A percentile compares a stretch with the other conserved stretches of the same genome.
These are phyloP conservation scores for Cinara cedri DNA, from an alignment of 2,888 invertebrate genomes.

Conservation along the genomic window DNA sequence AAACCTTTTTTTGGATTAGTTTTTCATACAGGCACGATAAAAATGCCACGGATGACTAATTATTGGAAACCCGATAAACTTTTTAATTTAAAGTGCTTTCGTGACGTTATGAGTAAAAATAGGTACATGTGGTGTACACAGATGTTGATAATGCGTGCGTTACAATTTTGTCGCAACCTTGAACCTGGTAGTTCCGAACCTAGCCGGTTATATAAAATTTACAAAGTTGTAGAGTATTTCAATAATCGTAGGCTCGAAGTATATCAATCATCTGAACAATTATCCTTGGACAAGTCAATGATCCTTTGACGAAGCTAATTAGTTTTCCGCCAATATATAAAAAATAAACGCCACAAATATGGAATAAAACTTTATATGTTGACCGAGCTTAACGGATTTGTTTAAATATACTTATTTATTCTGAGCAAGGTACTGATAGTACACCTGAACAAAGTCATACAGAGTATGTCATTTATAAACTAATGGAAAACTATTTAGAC, in stretches of 20 bases:
- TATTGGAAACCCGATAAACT: constrained; percentile 32
- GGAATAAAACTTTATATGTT: no score
- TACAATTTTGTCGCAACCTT: constrained; percentile 23
- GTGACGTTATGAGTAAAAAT: constrained; percentile 22
- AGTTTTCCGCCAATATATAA: no score
- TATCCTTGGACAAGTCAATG: no score
- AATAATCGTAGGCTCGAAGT: background rate
- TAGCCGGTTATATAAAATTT: constrained; percentile 6
- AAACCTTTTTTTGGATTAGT: constrained; percentile 12
- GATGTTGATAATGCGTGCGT: constrained; percentile 19
- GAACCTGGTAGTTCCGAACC: background rate
- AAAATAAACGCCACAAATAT: no score
- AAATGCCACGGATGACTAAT: constrained; percentile 16
- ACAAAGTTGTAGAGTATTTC: background rate
- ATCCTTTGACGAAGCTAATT: no score
- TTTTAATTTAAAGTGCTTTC: constrained; percentile 14
- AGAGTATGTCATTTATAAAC: constrained; percentile 26
- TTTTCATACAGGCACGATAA: constrained; percentile 6
- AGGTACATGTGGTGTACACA: no score
- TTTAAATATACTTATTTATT: constrained; percentile 17
- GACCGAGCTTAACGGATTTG: no score
- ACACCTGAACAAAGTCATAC: constrained; percentile 15
- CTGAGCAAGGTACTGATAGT: background rate
- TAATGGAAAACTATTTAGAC: constrained; percentile 25
- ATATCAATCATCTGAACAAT: no score